Evolutionary conservation across 2,113 vertebrate genomes (phyloP), one percentile per base, ranked within the genome.

Genomic region (Mirounga angustirostris): DNA sequence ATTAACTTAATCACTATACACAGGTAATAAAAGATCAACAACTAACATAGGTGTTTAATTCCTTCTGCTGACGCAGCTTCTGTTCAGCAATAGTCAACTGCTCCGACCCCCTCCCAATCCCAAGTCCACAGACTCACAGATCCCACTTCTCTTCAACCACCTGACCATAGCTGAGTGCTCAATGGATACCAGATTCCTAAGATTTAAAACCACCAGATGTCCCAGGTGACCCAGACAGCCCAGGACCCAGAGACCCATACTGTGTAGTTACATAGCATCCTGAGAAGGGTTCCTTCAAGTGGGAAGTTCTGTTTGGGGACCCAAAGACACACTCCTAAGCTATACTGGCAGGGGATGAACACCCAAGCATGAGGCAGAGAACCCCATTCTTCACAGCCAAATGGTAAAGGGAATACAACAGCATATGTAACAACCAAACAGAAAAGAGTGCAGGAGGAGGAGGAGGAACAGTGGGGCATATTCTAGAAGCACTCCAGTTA

Each of bases 1-100:
- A 28, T 94, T 95, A 65, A 89, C 59, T 92, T 86, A 33, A 56
- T 89, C 78, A 58, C 30, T 50, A n/a, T 2, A 76, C 54, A 54
- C 22, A 78, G 63, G 43, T 71, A 82, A 59, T 73, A 81, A 65
- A 92, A 91, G 61, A 84, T 59, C 28, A 74, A 54, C 88, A 36
- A 56, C 14, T 14, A 33, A 80, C 67, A 67, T 5, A 67, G 87
- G 11, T 71, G 30, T 61, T 84, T 65, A 50, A 90, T 54, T 81
- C 80, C 88, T 61, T 30, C 87, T 43, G 59, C 69, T 73, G 61
- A 90, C 36, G 52, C 46, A 22, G 59, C 71, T 58, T 67, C 83
- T 11, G 4, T 30, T 86, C 54, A 19, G 67, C 50, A 58, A 36
- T 2, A 85, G 30, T 14, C 1, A 0, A 14, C 6, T 1, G 5